Evolutionary conservation across 1,140 invertebrate species (phyloP), one percentile per base, ranked within the genome.

Genomic region (Penaeus japonicus): DNA sequence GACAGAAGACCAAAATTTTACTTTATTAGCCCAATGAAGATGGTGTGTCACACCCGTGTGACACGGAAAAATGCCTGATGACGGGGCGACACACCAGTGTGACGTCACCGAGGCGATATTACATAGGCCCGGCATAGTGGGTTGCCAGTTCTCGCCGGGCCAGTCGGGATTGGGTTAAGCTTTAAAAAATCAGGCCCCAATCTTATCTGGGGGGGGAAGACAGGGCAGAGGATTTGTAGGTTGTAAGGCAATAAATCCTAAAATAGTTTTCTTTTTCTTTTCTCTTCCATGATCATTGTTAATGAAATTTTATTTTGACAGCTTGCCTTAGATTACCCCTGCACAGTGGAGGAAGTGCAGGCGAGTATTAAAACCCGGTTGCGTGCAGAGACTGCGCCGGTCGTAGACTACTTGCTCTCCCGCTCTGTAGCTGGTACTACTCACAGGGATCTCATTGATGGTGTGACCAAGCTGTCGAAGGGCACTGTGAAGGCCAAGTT

Each of bases 351-450:
- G 85, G 93, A 93, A 65, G 92, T 95, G 15, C 92, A 94, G 85
- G 93, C 94, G 87, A 92, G 92, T 89, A 94, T 95, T 54, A 92
- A 92, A 59, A 95, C 94, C 0, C 0, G 94, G 90, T 91, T 94
- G 39, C 92, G 95, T 84, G 94, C 94, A 87, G 94, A 94, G 77
- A 93, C 92, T 39, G 93, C 94, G 90, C 93, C 94, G 4, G 91
- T 96, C 62, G 93, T 94, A 10, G 92, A 94, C 91, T 96, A 96
- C 93, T 92, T 96, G 47, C 92, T 96, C 78, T 96, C 96, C 3
- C n/a, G n/a, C 3, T 95, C 95, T 30, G 91, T 94, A 54, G 96
- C 96, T 17, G 96, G 96, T 0, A 95, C 95, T 54, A 95, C 94
- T 32, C 94, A 95, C 89, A 92, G 92, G 84, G 95, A 96, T 89